A percentile compares a stretch with the other conserved stretches of the same genome.
Conservation (phyloP, 2,797 vertebrate genomes). For the Scleropages formosus region DNA sequence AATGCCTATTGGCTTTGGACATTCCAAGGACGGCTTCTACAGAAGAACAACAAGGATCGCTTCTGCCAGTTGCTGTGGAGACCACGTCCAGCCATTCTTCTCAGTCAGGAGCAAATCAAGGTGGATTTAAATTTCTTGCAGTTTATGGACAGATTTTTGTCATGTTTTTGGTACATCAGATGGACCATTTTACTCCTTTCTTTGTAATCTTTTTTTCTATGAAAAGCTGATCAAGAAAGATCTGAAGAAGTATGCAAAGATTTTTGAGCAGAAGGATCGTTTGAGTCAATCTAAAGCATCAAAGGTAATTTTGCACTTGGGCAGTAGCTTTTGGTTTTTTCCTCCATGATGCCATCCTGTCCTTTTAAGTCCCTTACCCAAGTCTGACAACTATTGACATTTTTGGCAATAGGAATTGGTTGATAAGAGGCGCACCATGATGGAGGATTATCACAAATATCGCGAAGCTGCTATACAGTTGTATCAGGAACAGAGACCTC, state of each 20-base stretch:
- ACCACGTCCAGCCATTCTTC: slow-evolving; percentile 83
- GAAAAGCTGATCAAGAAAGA: slow-evolving; percentile 94
- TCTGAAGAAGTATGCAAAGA: slow-evolving; percentile 97
- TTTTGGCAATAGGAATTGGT: slow-evolving; percentile 79
- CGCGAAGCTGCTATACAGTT: slow-evolving; percentile 76
- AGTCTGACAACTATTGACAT: background rate
- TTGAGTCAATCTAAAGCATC: slow-evolving; percentile 97
- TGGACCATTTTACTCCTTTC: background rate
- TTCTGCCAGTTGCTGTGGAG: slow-evolving; percentile 98
- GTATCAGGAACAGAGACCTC: slow-evolving; percentile 81
- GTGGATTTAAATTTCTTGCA: slow-evolving; percentile 48
- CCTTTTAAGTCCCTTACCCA: background rate
- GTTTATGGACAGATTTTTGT: too few species aligned
- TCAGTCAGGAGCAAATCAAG: slow-evolving; percentile 85
- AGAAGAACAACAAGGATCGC: slow-evolving; percentile 96
- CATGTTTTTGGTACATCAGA: background rate
- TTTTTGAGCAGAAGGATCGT: slow-evolving; percentile 99
- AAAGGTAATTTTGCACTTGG: slow-evolving; percentile 73
- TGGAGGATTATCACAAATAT: slow-evolving; percentile 91
- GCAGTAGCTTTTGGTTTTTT: background rate
- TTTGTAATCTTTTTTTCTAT: slow-evolving; percentile 28
- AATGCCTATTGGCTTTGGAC: slow-evolving; percentile 99
- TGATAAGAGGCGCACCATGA: slow-evolving; percentile 90
- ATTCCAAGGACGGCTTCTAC: slow-evolving; percentile 94
- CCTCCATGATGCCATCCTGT: background rate